Base-by-base conservation (phyloP, 2,888 invertebrate genomes). In the Machimus atricapillus region DNA sequence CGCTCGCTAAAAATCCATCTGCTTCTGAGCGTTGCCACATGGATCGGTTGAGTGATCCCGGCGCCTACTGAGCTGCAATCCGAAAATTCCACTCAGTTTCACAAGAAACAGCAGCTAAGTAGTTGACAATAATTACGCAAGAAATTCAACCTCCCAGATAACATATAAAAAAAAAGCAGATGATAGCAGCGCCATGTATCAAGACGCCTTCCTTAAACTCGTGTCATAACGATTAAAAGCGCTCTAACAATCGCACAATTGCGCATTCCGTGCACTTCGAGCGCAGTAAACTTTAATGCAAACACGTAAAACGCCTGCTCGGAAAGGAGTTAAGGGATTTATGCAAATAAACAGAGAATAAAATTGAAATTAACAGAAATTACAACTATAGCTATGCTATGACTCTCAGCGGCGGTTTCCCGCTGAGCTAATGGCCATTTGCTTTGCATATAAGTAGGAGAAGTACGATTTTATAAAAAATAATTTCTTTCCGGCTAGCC, bases 321-420 rank as follows among this genome's bases (percentile, higher is more conserved):
- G 86, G 86, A 88, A 88, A 85, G 87, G 87, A 73, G 87, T 87
- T 88, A 79, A 86, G 82, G 85, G 85, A 87, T 74, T 85, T 85
- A 85, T 85, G 85, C 85, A 85, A 85, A 85, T 85, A 85, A 40
- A 83, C 73, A 85, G 46, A 16, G 46, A n/a, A 19, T 85, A 31
- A 85, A 27, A 7, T n/a, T n/a, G 43, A 74, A 74, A 74, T 74
- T 43, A 85, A 46, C 85, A 83, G 74, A 37, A 85, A 43, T 85
- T 74, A 31, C 23, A 58, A 19, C 23, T 19, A 23, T 8, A 16
- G 23, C 58, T 16, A 7, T 34, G 56, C 2, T 1, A 27, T 12
- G 83, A 37, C 34, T 0, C 40, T 9, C 40, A 16, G 19, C 23
- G 66, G 43, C 46, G 9, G n/a, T 12, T 19, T 58, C 16, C 40